Evolutionary conservation across 2,888 invertebrate species (phyloP), one percentile per base, ranked within the genome.

Genomic region (Cheilosia pagana): DNA sequence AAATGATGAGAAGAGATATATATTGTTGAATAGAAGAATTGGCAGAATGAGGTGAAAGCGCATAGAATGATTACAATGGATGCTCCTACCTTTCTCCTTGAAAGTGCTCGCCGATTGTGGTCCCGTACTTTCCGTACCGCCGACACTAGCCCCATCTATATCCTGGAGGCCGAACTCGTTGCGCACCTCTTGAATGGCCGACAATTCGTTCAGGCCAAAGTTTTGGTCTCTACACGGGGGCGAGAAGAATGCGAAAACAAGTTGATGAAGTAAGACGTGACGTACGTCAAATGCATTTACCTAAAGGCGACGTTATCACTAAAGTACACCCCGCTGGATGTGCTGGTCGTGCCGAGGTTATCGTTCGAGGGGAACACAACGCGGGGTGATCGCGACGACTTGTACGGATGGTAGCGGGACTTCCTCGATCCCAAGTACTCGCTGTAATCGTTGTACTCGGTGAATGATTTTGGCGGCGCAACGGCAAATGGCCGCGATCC

Each of bases 101-200:
- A 94, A 93, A 53, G 93, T 93, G 43, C 91, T 92, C 1, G 92
- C 91, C 8, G 93, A 93, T 12, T 93, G 92, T 0, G 90, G 89
- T 79, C 89, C 89, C 8, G 92, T 87, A 3, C 89, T 88, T 10
- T 81, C 85, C 59, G 89, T 89, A 23, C 89, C 90, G 62, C 77
- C 82, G 60, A 89, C 89, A 25, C 89, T 89, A 3, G 87, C 88
- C 57, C 88, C 90, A 48, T 91, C 93, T 71, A 94, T 92, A 88
- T 95, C 95, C 92, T 95, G 95, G 52, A 95, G 90, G 82, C 93
- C 93, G 86, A 93, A 93, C 25, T 94, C 94, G 87, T 94, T 94
- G 76, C 92, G 91, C 16, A 92, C 91, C 87, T 92, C 92, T 88
- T 92, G 92, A 28, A 93, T 91, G 28, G 92, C 91, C 0, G 93